phyloP scores from a whole-genome alignment of 2,888 invertebrate genomes.

The Troilus luridus region DNA sequence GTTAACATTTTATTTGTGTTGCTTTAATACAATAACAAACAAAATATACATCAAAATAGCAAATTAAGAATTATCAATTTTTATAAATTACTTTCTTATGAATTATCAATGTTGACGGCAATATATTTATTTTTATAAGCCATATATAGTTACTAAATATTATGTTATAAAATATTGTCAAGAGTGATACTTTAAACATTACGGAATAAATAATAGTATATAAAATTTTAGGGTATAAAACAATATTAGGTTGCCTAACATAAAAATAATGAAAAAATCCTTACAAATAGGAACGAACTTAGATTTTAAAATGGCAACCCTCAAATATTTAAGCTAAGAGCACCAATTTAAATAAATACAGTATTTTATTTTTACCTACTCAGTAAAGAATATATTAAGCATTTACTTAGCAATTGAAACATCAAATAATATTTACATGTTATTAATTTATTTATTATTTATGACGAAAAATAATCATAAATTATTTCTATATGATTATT shows the following conservation, averaged over 20 bases:
- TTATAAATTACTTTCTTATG: background rate
- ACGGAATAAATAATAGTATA: background rate
- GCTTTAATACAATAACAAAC: constrained; percentile 18
- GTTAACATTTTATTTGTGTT: constrained; percentile 30
- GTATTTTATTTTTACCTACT: background rate
- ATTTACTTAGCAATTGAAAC: constrained; percentile 29
- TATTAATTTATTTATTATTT: background rate
- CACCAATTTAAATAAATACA: constrained; percentile 31
- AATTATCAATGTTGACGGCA: background rate
- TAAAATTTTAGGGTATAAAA: background rate
- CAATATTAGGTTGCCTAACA: background rate
- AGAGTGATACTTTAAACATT: constrained; percentile 4
- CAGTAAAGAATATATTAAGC: background rate
- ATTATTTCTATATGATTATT: constrained; percentile 13
- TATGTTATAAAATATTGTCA: background rate
- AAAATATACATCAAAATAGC: constrained; percentile 24
- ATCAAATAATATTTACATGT: constrained; percentile 18
- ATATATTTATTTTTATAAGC: constrained; percentile 2
- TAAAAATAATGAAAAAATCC: constrained; percentile 31
- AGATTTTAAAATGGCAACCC: constrained; percentile 30
- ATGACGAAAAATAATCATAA: constrained; percentile 33
- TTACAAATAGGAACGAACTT: constrained; percentile 28
- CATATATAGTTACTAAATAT: constrained; percentile 7
- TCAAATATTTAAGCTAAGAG: constrained; percentile 17
- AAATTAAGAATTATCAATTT: background rate